Evolutionary conservation across 2,888 invertebrate species (phyloP).

Genomic region (Zygaena filipendulae): DNA sequence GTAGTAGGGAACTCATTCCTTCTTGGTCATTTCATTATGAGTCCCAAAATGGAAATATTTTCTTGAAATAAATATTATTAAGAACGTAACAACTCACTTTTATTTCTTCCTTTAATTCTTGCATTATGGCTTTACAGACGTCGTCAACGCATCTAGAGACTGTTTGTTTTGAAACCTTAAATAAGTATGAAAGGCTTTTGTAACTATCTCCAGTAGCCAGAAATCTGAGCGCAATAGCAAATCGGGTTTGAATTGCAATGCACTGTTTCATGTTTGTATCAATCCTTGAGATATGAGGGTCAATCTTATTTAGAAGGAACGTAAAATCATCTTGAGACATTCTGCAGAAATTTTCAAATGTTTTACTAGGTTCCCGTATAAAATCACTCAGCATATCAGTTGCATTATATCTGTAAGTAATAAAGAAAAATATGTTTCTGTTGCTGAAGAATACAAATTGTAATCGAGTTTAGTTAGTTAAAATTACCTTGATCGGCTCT

Average conservation of each 20-base stretch:
- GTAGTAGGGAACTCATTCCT: too few species aligned
- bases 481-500: too few species aligned
- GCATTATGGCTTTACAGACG: conserved; percentile 5
- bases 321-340: conserved; percentile 5
- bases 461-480: too few species aligned
- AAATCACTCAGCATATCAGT: too few species aligned
- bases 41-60: too few species aligned
- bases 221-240: conserved; percentile 5
- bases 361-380: too few species aligned
- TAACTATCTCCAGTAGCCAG: too few species aligned
- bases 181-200: conserved; percentile 5
- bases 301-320: conserved; percentile 6
- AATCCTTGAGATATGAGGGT: conserved; percentile 4
- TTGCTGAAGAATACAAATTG: too few species aligned
- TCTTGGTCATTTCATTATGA: too few species aligned
- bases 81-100: conserved; percentile 5
- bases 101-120: conserved; percentile 5
- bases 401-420: too few species aligned
- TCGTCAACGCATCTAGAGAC: conserved; percentile 5
- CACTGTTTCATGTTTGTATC: conserved; percentile 5
- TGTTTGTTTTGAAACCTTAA: conserved; percentile 5
- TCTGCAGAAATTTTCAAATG: conserved; percentile 6
- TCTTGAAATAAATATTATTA: conserved; percentile 4
- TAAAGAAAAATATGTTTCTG: conserved; percentile 2
- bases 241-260: conserved; percentile 3